phyloP scores from a whole-genome alignment of 2,888 invertebrate genomes.

The Orthosia cruda region DNA sequence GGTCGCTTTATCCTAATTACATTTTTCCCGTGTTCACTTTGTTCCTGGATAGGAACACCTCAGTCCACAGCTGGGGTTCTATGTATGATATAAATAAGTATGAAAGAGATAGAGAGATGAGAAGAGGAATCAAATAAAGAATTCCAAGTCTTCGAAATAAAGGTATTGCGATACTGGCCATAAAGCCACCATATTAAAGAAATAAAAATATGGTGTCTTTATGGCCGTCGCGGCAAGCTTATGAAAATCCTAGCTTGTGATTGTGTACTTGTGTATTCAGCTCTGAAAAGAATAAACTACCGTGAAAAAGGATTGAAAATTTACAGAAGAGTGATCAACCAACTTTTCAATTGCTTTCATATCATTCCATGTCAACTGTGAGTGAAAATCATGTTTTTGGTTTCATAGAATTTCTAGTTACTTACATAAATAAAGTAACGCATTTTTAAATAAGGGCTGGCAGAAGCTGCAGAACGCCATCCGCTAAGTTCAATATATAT shows the following conservation, averaged over 20 bases:
- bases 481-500: too few relatives aligned
- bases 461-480: too few relatives aligned
- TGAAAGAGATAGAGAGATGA: not conserved
- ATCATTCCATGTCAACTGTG: too few relatives aligned
- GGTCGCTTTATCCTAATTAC: too few relatives aligned
- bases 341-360: not conserved
- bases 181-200: not conserved
- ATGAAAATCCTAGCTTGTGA: not conserved
- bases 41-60: too few relatives aligned
- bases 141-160: not conserved
- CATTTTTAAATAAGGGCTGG: too few relatives aligned
- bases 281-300: not conserved
- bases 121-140: not conserved
- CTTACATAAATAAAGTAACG: too few relatives aligned
- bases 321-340: not conserved
- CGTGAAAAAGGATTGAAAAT: not conserved
- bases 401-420: too few relatives aligned
- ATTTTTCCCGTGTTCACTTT: too few relatives aligned
- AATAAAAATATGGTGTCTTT: not conserved
- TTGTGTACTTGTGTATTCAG: not conserved
- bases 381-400: too few relatives aligned
- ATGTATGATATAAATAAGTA: too few relatives aligned
- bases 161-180: not conserved
- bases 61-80: too few relatives aligned
- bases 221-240: not conserved